These are phyloP conservation scores for Acanthis flammea DNA, from an alignment of 2,797 vertebrate genomes.

Conservation along the genomic window DNA sequence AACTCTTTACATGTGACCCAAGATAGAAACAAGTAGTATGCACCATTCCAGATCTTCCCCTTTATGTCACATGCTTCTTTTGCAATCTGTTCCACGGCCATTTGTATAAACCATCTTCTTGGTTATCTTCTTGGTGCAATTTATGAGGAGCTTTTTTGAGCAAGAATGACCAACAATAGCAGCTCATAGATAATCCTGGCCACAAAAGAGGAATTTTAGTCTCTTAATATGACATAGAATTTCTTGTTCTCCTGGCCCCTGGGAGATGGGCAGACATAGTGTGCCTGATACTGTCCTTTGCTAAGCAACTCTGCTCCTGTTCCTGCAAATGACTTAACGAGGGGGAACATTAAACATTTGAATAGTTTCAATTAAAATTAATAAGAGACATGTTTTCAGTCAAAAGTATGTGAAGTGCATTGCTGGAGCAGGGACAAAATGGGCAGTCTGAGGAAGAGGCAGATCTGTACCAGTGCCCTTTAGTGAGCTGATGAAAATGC, in stretches of 20 bases:
- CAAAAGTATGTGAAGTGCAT: background rate
- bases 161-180: background rate
- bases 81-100: background rate
- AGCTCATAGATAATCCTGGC: background rate
- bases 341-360: background rate
- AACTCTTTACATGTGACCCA: background rate
- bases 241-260: background rate
- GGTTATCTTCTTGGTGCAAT: background rate
- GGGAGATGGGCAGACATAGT: background rate
- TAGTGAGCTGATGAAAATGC: background rate
- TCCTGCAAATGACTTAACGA: background rate
- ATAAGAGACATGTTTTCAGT: background rate
- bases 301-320: background rate
- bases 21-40: background rate
- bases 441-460: background rate
- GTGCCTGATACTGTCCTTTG: background rate
- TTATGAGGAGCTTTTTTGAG: background rate
- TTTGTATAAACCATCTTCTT: background rate
- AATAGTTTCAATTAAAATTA: constrained; percentile 16
- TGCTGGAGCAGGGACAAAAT: background rate
- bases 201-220: background rate
- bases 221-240: background rate
- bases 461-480: background rate
- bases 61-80: background rate
- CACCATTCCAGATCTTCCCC: background rate